Conservation (phyloP, 2,113 vertebrate genomes). For the Leucoraja erinaceus region DNA sequence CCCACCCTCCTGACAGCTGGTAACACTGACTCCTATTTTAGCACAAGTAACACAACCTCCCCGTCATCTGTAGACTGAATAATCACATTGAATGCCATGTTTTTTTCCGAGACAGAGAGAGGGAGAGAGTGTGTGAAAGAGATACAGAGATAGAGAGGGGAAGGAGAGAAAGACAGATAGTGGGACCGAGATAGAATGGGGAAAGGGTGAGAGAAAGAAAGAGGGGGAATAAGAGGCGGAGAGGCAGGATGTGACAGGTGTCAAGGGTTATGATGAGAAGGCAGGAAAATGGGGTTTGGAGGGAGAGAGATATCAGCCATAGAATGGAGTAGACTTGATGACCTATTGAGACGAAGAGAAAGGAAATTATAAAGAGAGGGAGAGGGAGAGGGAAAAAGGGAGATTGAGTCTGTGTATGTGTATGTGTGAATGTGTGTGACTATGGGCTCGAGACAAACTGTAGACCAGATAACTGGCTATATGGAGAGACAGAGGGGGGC, state of each 20-base stretch:
- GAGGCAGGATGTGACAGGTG: not conserved
- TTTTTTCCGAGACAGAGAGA: no score
- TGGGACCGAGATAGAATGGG: not conserved
- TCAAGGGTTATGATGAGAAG: not conserved
- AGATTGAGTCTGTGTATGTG: not conserved
- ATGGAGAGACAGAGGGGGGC: no score
- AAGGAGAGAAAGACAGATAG: not conserved
- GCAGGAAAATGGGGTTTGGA: not conserved
- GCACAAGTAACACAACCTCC: not conserved
- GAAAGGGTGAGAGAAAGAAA: not conserved
- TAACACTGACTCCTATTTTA: not conserved
- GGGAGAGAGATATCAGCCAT: not conserved
- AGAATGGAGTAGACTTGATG: no score
- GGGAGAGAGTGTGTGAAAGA: no score
- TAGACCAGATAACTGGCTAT: no score
- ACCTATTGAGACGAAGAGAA: not conserved
- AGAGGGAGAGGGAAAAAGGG: not conserved
- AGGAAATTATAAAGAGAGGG: not conserved
- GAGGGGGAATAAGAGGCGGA: not conserved
- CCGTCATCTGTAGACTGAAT: not conserved
- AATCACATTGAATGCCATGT: not conserved
- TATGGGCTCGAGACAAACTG: no score
- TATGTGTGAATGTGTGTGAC: not conserved
- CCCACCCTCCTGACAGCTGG: not conserved
- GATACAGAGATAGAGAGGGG: not conserved